These are phyloP conservation scores for Exephanes ischioxanthus DNA, from an alignment of 2,888 invertebrate genomes.

Conservation along the genomic window DNA sequence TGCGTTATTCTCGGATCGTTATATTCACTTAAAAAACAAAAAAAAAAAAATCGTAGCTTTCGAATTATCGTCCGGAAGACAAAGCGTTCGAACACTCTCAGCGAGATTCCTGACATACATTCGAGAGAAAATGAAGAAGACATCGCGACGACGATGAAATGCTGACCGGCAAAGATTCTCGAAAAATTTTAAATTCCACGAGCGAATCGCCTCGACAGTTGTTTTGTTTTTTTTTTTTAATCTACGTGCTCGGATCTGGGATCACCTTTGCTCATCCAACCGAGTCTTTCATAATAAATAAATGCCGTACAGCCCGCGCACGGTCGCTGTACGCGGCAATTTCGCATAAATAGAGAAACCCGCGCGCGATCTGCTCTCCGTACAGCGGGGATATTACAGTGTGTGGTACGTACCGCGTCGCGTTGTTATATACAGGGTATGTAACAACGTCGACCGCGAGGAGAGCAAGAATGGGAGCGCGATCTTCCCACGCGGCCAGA, in stretches of 20 bases:
- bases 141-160: slow-evolving; percentile 23
- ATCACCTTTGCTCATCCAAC: slow-evolving; percentile 41
- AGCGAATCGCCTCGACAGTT: slow-evolving; percentile 40
- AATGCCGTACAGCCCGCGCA: slow-evolving; percentile 55
- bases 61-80: not conserved
- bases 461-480: slow-evolving; percentile 78
- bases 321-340: slow-evolving; percentile 66
- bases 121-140: slow-evolving; percentile 5
- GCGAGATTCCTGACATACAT: not conserved
- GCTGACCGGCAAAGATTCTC: slow-evolving; percentile 9
- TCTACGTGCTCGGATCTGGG: slow-evolving; percentile 67
- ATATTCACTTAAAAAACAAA: not conserved
- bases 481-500: slow-evolving; percentile 82
- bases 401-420: slow-evolving; percentile 15
- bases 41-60: not conserved
- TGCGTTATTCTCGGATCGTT: not conserved
- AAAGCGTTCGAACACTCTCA: not conserved
- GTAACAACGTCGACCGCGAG: slow-evolving; percentile 55
- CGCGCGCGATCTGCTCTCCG: slow-evolving; percentile 36
- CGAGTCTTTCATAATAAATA: slow-evolving; percentile 68
- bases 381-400: slow-evolving; percentile 37
- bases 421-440: slow-evolving; percentile 16
- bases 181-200: slow-evolving; percentile 63
- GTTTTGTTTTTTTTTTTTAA: slow-evolving; percentile 40
- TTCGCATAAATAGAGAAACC: slow-evolving; percentile 73